A percentile compares a stretch with the other conserved stretches of the same genome.
Conservation (phyloP, 2,113 vertebrate species). For the Scomber colias region DNA sequence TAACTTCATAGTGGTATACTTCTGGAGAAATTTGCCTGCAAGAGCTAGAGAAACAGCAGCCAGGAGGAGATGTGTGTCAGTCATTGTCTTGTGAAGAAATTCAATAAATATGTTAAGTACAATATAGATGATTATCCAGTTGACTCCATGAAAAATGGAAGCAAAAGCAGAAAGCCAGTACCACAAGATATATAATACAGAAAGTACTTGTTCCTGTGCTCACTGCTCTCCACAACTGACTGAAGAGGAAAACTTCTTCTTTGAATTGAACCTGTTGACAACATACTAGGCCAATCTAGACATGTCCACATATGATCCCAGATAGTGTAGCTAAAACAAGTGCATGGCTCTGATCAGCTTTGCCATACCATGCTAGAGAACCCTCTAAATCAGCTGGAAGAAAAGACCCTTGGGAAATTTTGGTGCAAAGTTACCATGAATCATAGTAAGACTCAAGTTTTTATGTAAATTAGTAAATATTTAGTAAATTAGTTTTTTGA, state of each 20-base stretch:
- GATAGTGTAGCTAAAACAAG: conserved; percentile 10
- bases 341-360: not conserved
- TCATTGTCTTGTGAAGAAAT: not conserved
- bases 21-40: too few relatives aligned
- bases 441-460: too few relatives aligned
- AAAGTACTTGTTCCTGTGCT: not conserved
- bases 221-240: conserved; percentile 7
- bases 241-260: not conserved
- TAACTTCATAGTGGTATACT: too few relatives aligned
- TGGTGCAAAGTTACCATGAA: too few relatives aligned
- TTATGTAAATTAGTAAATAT: too few relatives aligned
- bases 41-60: too few relatives aligned
- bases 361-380: not conserved
- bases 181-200: not conserved
- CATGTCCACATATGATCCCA: conserved; percentile 8
- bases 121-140: not conserved
- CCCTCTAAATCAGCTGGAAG: too few relatives aligned
- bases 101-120: not conserved
- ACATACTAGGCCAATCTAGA: conserved; percentile 9
- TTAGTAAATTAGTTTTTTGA: too few relatives aligned
- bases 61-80: too few relatives aligned
- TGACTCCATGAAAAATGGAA: not conserved
- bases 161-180: not conserved
- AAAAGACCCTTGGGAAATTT: too few relatives aligned
- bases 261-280: conserved; percentile 4